A percentile compares a stretch with the other conserved stretches of the same genome.
These are phyloP conservation scores for Barnardius zonarius DNA, from an alignment of 2,113 vertebrate species.

Conservation along the genomic window DNA sequence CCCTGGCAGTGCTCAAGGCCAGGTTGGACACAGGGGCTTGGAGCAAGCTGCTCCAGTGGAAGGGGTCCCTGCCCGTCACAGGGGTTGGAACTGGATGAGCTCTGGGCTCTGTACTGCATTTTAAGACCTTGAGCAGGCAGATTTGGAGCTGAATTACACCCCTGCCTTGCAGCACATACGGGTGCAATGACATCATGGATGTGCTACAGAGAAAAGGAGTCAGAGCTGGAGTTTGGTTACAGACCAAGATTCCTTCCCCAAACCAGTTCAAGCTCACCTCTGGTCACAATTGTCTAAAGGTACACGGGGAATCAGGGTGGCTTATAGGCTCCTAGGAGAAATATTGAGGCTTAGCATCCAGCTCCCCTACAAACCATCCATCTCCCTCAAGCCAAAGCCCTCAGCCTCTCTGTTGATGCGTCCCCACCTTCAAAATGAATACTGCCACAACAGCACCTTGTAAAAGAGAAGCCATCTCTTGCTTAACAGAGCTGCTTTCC, in stretches of 20 bases:
- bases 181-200: neutral
- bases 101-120: neutral
- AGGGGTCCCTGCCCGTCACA: neutral
- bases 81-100: fast-evolving
- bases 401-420: neutral
- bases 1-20: too few species aligned
- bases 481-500: neutral
- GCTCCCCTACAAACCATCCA: neutral
- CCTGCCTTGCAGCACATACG: neutral
- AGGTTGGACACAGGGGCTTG: neutral
- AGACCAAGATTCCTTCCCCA: neutral
- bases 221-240: neutral
- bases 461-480: neutral
- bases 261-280: neutral
- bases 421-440: neutral
- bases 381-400: neutral
- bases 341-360: neutral
- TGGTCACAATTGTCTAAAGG: neutral
- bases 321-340: neutral
- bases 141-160: neutral
- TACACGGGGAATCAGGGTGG: neutral
- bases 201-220: neutral
- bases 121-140: neutral
- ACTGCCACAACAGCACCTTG: fast-evolving
- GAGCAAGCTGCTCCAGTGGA: fast-evolving